Base-by-base conservation (phyloP, 1,140 invertebrate genomes). In the Parapsyche elsis region DNA sequence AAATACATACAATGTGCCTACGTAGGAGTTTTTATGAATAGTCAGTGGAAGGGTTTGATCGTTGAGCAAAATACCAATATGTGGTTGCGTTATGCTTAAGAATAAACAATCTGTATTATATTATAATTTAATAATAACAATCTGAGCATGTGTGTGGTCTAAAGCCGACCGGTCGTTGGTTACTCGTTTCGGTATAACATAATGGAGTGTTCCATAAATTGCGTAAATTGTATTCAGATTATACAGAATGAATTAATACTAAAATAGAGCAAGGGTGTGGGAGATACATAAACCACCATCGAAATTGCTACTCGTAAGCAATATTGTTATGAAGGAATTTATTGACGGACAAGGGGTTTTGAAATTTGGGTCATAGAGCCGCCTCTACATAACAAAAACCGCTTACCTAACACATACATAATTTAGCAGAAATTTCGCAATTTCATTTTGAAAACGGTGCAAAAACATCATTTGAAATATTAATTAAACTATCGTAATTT, bases 401-500 rank as follows among this genome's bases (percentile, higher is more conserved):
- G 24, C 64, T 67, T 67, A 67, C 2, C 64, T 67, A 67, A 67
- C 10, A 9, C 9, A 21, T 61, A 16, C 10, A 12, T 12, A 67
- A 1, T 67, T 5, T 1, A 53, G 16, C 49, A 5, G 12, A 38
- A 53, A 53, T 53, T 14, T 53, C 10, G 4, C 1, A 53, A 53
- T 53, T 53, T 53, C 2, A 53, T 53, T 53, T 53, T 53, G 12
- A 53, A 14, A 1, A 57, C 53, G 5, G 1, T 57, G 19, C 19
- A 57, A 16, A 57, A 16, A 57, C 19, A 57, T 16, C 19, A 57
- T 4, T n/a, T n/a, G 1, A 16, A 57, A 89, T 70, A 61, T n/a
- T n/a, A n/a, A n/a, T n/a, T n/a, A n/a, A n/a, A n/a, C n/a, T n/a
- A n/a, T n/a, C n/a, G n/a, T n/a, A n/a, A n/a, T n/a, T n/a, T n/a